phyloP scores from a whole-genome alignment of 2,113 vertebrate species.

The Phaetusa simplex region DNA sequence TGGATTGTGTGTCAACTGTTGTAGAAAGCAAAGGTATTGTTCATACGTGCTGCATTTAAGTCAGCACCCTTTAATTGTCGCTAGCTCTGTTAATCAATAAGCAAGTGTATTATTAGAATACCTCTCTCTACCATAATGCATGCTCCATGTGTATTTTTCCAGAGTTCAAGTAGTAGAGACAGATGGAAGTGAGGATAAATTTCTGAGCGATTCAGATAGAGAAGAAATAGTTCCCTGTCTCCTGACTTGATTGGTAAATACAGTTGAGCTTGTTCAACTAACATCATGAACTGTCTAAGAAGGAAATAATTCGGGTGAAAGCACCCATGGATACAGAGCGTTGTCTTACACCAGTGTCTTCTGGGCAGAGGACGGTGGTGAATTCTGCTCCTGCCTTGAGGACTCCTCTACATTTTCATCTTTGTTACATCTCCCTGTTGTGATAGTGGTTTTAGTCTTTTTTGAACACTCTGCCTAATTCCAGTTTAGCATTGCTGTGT shows the following conservation, averaged over 20 bases:
- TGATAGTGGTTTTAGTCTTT: background rate
- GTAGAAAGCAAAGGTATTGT: background rate
- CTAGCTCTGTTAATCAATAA: background rate
- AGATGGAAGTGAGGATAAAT: background rate
- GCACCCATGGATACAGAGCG: background rate
- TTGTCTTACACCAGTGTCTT: background rate
- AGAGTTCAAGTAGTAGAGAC: background rate
- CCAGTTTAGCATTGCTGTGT: background rate
- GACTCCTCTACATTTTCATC: background rate
- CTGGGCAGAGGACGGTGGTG: background rate
- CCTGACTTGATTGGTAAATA: background rate
- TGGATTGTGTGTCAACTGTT: background rate
- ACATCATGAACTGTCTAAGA: background rate
- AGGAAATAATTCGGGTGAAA: background rate
- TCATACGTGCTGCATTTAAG: background rate
- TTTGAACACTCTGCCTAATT: background rate
- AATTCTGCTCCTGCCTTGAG: background rate
- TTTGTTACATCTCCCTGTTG: background rate
- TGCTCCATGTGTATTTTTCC: background rate
- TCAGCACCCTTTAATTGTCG: background rate
- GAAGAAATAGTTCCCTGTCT: background rate
- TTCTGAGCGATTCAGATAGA: background rate
- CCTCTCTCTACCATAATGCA: background rate
- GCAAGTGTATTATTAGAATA: background rate
- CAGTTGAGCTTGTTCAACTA: background rate